These are phyloP conservation scores for Malurus leucopterus DNA, from an alignment of 2,797 vertebrate genomes.

Conservation along the genomic window DNA sequence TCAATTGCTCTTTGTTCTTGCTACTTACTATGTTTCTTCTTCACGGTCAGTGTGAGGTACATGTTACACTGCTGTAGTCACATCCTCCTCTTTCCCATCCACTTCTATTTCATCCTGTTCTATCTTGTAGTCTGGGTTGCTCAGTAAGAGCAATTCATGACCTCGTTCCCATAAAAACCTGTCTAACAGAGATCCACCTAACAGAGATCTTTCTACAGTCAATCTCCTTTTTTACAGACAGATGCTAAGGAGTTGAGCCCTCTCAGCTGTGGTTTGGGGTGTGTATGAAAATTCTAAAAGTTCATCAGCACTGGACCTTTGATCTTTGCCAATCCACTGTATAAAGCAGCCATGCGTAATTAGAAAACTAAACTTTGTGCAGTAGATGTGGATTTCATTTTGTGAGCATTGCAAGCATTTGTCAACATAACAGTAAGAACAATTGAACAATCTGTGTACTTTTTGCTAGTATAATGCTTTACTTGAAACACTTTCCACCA, in stretches of 20 bases:
- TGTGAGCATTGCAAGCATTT: neutral
- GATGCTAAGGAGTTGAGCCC: rapidly evolving
- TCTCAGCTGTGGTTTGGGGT: neutral
- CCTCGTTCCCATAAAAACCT: too few relatives aligned
- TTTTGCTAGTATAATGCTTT: neutral
- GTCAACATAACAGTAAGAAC: neutral
- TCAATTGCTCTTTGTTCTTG: too few relatives aligned
- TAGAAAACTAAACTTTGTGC: neutral
- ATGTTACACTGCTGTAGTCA: too few relatives aligned
- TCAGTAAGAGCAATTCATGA: too few relatives aligned
- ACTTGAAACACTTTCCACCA: neutral
- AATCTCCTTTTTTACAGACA: neutral
- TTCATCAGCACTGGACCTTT: neutral
- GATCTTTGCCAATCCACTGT: neutral
- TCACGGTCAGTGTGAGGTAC: too few relatives aligned
- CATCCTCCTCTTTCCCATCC: too few relatives aligned
- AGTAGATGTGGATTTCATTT: neutral
- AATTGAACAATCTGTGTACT: neutral
- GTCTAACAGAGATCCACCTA: too few relatives aligned
- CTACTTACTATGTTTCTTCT: too few relatives aligned
- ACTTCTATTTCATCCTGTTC: too few relatives aligned
- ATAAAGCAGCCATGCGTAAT: neutral
- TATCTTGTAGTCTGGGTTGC: too few relatives aligned
- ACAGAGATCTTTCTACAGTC: too few relatives aligned
- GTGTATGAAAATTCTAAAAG: neutral